Percentiles rank a stretch among this genome's conserved stretches.
Evolutionary conservation across 1,140 invertebrate genomes (phyloP).

Genomic region (Periplaneta americana): DNA sequence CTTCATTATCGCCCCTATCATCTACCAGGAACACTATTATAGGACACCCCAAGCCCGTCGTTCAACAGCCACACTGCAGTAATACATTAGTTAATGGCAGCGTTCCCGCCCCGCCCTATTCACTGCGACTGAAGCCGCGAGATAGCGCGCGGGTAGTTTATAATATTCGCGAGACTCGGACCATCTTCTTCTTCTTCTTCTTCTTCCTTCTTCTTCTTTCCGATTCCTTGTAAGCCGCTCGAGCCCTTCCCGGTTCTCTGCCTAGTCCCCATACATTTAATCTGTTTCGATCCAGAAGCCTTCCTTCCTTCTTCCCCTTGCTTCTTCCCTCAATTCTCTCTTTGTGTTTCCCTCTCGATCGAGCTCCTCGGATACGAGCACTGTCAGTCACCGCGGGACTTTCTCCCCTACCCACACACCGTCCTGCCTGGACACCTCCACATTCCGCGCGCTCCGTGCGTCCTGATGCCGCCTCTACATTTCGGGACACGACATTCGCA

Average conservation of each 20-base stretch:
- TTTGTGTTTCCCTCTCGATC: not conserved
- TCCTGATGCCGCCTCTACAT: not conserved
- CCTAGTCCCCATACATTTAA: not conserved
- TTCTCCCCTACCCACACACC: too few species aligned
- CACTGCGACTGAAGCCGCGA: not conserved
- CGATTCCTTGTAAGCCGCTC: not conserved
- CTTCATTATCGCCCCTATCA: not conserved
- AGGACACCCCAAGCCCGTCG: not conserved
- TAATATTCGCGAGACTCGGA: not conserved
- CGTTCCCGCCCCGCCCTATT: not conserved
- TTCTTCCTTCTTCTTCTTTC: too few species aligned
- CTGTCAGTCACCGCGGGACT: not conserved
- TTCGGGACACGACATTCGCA: too few species aligned
- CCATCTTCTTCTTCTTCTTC: not conserved
- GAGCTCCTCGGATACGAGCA: not conserved
- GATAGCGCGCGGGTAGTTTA: not conserved
- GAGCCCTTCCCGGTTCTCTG: too few species aligned
- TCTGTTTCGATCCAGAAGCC: not conserved
- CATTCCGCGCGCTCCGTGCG: not conserved
- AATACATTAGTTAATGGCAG: not conserved
- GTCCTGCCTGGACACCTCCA: not conserved
- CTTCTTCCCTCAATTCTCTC: not conserved
- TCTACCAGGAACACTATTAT: not conserved
- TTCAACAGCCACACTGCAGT: not conserved
- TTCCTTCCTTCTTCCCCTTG: not conserved